These are phyloP conservation scores for Platynereis dumerilii DNA, from an alignment of 2,888 invertebrate species.

Conservation along the genomic window DNA sequence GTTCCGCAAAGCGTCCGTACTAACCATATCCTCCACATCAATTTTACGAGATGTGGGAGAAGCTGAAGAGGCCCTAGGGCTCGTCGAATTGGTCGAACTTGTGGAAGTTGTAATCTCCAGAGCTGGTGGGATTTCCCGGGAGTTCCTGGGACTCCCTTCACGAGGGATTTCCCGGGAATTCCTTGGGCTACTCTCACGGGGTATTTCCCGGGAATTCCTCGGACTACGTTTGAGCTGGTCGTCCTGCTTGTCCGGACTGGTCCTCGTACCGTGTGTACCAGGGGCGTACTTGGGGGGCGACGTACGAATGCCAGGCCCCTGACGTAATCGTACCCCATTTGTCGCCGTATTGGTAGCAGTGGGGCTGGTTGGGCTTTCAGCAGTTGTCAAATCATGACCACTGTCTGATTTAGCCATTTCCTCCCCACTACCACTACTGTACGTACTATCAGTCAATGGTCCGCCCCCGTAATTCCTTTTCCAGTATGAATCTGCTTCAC, in stretches of 20 bases:
- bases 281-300: no score
- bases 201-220: no score
- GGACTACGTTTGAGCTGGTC: no score
- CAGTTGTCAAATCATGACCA: constrained; percentile 26
- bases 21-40: constrained; percentile 14
- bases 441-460: constrained; percentile 34
- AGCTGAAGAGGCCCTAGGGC: not conserved
- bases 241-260: no score
- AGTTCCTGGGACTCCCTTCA: no score
- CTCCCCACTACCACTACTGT: constrained; percentile 38
- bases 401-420: constrained; percentile 37
- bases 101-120: not conserved
- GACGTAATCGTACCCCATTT: not conserved
- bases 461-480: constrained; percentile 22
- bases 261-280: no score
- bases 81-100: not conserved
- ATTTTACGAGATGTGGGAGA: no score
- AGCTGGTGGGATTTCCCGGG: no score
- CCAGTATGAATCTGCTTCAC: constrained; percentile 37
- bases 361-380: constrained; percentile 17
- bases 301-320: no score
- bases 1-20: not conserved
- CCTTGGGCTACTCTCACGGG: no score
- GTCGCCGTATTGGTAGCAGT: not conserved
- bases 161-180: no score